Evolutionary conservation across 2,113 vertebrate genomes (phyloP), one percentile per base, ranked within the genome.

Genomic region (Vidua chalybeata): DNA sequence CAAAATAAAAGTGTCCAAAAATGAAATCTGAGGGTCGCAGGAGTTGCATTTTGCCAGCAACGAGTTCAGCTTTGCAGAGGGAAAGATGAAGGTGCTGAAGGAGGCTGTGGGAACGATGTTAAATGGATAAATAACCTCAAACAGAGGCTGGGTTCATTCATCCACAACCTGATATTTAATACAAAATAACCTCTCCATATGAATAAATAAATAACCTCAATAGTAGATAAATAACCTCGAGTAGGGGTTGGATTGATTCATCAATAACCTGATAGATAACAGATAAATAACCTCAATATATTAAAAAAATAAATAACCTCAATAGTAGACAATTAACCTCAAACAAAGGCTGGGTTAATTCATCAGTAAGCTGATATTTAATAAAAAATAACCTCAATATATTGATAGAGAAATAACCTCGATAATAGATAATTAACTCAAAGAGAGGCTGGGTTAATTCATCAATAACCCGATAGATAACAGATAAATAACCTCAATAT

Each of bases 81-180:
- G 74, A 61, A 68, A 30, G 52, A 31, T 15, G 51, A 22, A 43
- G 48, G 23, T 1, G 5, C 12, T 39, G 59, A 27, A 37, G 21
- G 55, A n/a, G 41, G 24, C 11, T 27, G 41, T 27, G 49, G 1
- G 4, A 49, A 22, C 0, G 3, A 23, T 1, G 4, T 22, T 11
- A 15, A 64, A 33, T 4, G 28, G 58, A 37, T 22, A 9, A 76
- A 82, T 22, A 41, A 22, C 30, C 31, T 55, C 1, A 11, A 39
- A 18, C 2, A 10, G 6, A 13, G 82, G 82, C 24, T 49, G 66
- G 54, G 31, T 7, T 46, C 16, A 15, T 15, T 15, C 7, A 61
- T 24, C 52, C 31, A 14, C 17, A 35, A 15, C 8, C 14, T 58
- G 13, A 15, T 27, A 43, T 11, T 49, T n/a, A 62, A 35, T 9